Base-by-base conservation (phyloP, 2,797 vertebrate genomes). In the Bradypodion ventrale region DNA sequence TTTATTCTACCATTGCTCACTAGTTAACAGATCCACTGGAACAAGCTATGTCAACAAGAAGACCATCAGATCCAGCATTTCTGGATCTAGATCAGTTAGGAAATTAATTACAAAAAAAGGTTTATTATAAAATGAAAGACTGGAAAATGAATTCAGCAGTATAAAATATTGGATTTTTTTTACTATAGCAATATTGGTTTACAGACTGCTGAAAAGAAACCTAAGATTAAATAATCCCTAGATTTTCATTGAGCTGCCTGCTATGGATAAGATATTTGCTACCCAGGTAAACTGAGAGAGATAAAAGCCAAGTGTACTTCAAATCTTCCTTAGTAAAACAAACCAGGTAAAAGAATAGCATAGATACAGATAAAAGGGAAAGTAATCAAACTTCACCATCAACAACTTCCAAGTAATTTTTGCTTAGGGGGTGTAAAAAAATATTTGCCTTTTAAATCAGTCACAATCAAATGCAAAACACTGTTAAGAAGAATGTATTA, bases 1-100 rank as follows among this genome's bases (percentile, higher is more conserved):
- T 27, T 49, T 5, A 0, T 73, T 59, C 87, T 7, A 23, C 89
- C 78, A 81, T 52, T 87, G 88, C 37, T 84, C 73, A 29, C 82
- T 62, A 74, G 32, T 66, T 10, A n/a, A 0, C 7, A 63, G 84
- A 52, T 82, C 7, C 0, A 1, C 2, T 27, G 1, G 6, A 1
- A 83, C 5, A 37, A 52, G 82, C 44, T 72, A 70, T 75, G 63
- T 49, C 56, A 63, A 35, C n/a, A 80, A 63, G 32, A 60, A 2
- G 80, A 70, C 77, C 65, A 79, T 21, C 29, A 27, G 46, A 1
- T 52, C 29, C n/a, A 52, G 56, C 44, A 35, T 80, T 88, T 79
- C 75, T 86, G 86, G 87, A 77, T 77, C 60, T 56, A 46, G 1
- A 78, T 85, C 3, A 0, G 0, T 1, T 78, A 8, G 78, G 35